phyloP scores from a whole-genome alignment of 2,797 vertebrate species.

The Parambassis ranga region DNA sequence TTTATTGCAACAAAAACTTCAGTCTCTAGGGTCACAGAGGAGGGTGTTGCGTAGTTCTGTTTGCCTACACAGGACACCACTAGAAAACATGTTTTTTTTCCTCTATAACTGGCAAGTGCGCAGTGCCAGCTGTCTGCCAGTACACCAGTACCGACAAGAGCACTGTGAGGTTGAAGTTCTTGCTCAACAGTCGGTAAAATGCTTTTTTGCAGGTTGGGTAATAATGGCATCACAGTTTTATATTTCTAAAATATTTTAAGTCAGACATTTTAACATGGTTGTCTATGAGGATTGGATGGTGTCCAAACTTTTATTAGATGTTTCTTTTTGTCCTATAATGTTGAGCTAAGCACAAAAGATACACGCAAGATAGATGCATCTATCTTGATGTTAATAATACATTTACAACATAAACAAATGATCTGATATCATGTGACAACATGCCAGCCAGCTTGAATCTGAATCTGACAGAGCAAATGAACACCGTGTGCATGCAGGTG shows the following conservation, averaged over 20 bases:
- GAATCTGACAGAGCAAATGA: background rate
- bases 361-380: too few relatives aligned
- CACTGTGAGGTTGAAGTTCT: conserved; percentile 45
- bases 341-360: too few relatives aligned
- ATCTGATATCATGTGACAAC: background rate
- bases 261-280: too few relatives aligned
- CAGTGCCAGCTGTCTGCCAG: conserved; percentile 47
- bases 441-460: background rate
- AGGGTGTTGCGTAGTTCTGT: conserved; percentile 56
- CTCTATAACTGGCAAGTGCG: conserved; percentile 31
- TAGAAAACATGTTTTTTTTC: conserved; percentile 76
- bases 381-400: background rate
- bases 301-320: too few relatives aligned
- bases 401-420: background rate
- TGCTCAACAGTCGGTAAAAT: conserved; percentile 37
- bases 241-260: too few relatives aligned
- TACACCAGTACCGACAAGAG: conserved; percentile 36
- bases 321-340: too few relatives aligned
- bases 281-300: too few relatives aligned
- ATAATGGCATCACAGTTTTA: too few relatives aligned
- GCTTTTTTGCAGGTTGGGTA: background rate
- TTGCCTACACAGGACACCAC: conserved; percentile 60
- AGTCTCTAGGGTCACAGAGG: conserved; percentile 43
- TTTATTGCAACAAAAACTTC: conserved; percentile 9
- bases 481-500: conserved; percentile 3